Conservation (phyloP, 2,113 vertebrate genomes). For the Pungitius pungitius region DNA sequence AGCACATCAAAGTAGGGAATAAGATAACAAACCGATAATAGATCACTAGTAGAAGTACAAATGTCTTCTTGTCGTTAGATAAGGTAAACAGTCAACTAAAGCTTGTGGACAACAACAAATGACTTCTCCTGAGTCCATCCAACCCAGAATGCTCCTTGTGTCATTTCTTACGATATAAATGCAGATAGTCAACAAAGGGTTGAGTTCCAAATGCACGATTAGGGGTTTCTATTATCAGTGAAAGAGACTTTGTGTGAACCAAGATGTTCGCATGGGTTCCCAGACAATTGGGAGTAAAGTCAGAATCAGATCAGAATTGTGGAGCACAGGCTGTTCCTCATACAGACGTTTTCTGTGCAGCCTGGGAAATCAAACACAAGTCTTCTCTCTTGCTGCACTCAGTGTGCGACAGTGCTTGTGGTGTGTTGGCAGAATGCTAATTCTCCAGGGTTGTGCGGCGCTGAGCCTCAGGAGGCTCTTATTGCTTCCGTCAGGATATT, state of each 20-base stretch:
- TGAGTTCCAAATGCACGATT: not conserved
- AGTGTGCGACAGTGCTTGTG: conserved; percentile 27
- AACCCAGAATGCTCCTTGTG: not conserved
- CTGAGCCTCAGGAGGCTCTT: conserved; percentile 12
- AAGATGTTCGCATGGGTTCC: not conserved
- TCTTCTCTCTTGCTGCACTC: conserved; percentile 19
- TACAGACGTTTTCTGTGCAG: not conserved
- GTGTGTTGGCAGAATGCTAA: conserved; percentile 44
- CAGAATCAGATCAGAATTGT: conserved; percentile 11
- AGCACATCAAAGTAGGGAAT: not conserved
- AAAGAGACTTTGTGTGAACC: not conserved
- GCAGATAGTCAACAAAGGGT: not conserved
- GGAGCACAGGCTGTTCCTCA: conserved; percentile 14
- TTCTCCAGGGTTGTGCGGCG: conserved; percentile 9
- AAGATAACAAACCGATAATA: not conserved
- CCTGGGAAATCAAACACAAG: conserved; percentile 39
- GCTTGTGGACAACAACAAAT: not conserved
- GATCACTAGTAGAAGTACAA: no score
- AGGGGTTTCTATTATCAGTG: not conserved
- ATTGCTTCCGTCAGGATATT: conserved; percentile 28
- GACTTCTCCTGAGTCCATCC: not conserved
- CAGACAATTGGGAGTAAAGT: no score
- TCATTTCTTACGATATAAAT: not conserved
- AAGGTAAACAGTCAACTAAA: not conserved
- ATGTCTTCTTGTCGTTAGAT: not conserved